Evolutionary conservation across 2,888 invertebrate genomes (phyloP), one percentile per base, ranked within the genome.

Genomic region (Anodontia alba): DNA sequence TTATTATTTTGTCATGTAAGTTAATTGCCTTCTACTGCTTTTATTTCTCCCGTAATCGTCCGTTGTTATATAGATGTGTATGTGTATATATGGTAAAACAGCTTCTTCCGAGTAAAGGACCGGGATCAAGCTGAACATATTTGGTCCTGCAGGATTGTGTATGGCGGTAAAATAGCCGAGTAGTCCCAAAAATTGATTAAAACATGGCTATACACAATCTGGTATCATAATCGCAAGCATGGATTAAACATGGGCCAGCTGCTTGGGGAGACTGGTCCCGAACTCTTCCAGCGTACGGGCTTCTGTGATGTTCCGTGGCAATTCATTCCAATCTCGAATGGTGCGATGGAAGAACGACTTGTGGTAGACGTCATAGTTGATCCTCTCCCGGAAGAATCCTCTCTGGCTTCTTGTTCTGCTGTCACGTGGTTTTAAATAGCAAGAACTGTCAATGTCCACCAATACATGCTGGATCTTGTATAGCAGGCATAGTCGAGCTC

Each of bases 321-420:
- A n/a, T 12, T 33, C 51, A 33, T 71, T 49, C 71, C 71, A 71
- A 26, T 71, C 71, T 31, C 49, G 1, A n/a, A 71, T 71, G 49
- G 71, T 71, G 8, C n/a, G 46, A 31, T 49, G 71, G 51, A 71
- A 71, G 49, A 49, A 71, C 20, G 71, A 49, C 31, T 71, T 71
- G 71, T 29, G 17, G 20, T 71, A 31, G 33, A 31, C 51, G 7
- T 71, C 71, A 23, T 29, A 29, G 43, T 46, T 71, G 17, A 49
- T 62, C 33, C 62, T 62, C 62, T 62, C 62, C 17, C 33, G 62
- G 62, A 62, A 62, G n/a, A 62, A 17, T 10, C 62, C 33, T 62
- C 62, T 62, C 20, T 33, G 31, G 62, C 62, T 33, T 62, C 62
- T 62, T 31, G 71, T 71, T 49, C 71, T 49, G 51, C 71, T 71